Evolutionary conservation across 1,140 invertebrate species (phyloP).

Genomic region (Battus philenor): DNA sequence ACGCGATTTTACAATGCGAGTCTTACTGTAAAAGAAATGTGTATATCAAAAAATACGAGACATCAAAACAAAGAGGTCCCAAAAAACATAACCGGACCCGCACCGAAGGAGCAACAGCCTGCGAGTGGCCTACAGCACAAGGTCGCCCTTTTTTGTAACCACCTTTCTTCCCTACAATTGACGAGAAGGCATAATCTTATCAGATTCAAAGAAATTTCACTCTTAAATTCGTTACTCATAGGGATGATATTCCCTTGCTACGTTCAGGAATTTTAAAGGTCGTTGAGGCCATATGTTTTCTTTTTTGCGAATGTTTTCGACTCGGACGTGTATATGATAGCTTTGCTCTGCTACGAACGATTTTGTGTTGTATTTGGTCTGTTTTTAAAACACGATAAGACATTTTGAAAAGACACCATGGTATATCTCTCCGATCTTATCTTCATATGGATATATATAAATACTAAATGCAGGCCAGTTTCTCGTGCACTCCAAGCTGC

Average conservation of each 20-base stretch:
- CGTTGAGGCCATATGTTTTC: conserved; percentile 54
- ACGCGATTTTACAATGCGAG: no score
- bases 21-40: no score
- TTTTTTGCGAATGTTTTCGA: conserved; percentile 62
- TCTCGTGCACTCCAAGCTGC: no score
- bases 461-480: no score
- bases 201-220: conserved; percentile 1
- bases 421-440: not conserved
- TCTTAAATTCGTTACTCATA: conserved; percentile 15
- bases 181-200: conserved; percentile 29
- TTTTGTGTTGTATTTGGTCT: conserved; percentile 14
- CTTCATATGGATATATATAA: no score
- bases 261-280: conserved; percentile 58
- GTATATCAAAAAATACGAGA: conserved; percentile 29
- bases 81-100: conserved; percentile 46
- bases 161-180: conserved; percentile 48
- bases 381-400: conserved; percentile 2
- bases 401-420: not conserved
- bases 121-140: conserved; percentile 67
- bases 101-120: conserved; percentile 47
- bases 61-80: conserved; percentile 38
- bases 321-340: conserved; percentile 37
- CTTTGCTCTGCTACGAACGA: no score
- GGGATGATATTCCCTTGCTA: conserved; percentile 18
- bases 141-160: conserved; percentile 46